Evolutionary conservation across 2,113 vertebrate species (phyloP).

Genomic region (Xiphias gladius): DNA sequence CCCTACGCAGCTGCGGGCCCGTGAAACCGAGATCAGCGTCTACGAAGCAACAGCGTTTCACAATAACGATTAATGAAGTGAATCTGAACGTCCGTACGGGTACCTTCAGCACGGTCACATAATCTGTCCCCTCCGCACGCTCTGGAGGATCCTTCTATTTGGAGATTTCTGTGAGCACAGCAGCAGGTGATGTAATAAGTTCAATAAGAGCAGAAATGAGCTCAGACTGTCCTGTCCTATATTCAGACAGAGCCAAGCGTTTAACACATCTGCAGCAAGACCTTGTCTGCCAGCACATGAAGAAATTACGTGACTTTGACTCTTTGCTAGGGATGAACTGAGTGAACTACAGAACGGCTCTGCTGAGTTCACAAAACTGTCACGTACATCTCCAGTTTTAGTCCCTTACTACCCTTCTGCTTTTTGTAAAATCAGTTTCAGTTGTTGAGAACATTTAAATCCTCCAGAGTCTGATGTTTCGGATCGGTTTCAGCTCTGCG

Average conservation of each 20-base stretch:
- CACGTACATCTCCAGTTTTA: not conserved
- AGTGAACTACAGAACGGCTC: not conserved
- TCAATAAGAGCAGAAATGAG: not conserved
- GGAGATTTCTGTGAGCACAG: not conserved
- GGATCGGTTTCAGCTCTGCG: too few relatives aligned
- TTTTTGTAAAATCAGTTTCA: not conserved
- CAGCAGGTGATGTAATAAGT: not conserved
- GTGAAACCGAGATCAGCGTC: too few relatives aligned
- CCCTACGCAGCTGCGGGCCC: too few relatives aligned
- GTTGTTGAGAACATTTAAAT: too few relatives aligned
- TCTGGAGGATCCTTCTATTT: not conserved
- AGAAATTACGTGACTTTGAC: too few relatives aligned
- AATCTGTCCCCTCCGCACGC: too few relatives aligned
- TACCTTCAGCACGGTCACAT: too few relatives aligned
- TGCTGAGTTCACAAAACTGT: too few relatives aligned
- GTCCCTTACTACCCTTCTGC: not conserved
- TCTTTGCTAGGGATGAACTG: not conserved
- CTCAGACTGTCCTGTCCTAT: not conserved
- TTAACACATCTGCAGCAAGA: not conserved
- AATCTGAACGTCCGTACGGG: too few relatives aligned
- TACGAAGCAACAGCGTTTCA: too few relatives aligned
- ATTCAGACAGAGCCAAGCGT: not conserved
- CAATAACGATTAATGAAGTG: too few relatives aligned
- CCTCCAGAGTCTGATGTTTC: too few relatives aligned
- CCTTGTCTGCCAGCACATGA: not conserved